Conservation (phyloP, 2,888 invertebrate genomes). For the Magallana nippona region DNA sequence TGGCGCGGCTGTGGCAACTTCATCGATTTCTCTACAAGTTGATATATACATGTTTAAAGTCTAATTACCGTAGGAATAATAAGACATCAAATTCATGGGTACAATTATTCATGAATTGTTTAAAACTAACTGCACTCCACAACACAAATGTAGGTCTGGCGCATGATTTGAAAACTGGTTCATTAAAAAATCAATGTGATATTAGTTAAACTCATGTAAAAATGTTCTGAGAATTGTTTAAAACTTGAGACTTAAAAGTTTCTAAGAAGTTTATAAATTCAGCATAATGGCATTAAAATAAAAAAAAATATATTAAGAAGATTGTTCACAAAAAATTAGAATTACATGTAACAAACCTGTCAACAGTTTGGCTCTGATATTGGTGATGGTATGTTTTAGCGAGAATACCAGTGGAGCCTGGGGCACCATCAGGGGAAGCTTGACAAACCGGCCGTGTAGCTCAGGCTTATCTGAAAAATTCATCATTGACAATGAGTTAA, state of each 20-base stretch:
- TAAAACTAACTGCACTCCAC: no score
- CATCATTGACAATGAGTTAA: slow-evolving; percentile 6
- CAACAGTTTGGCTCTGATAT: slow-evolving; percentile 60
- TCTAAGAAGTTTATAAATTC: no score
- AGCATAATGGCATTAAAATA: not conserved
- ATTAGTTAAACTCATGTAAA: no score
- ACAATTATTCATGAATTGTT: no score
- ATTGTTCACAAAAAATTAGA: no score
- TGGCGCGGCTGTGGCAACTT: slow-evolving; percentile 61
- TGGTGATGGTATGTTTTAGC: slow-evolving; percentile 63
- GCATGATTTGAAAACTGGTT: no score
- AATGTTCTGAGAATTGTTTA: no score
- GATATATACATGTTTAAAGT: not conserved
- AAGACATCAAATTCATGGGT: not conserved
- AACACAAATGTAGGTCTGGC: no score
- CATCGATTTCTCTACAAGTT: slow-evolving; percentile 47
- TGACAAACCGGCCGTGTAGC: slow-evolving; percentile 66
- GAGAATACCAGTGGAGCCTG: slow-evolving; percentile 66
- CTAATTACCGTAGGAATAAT: not conserved
- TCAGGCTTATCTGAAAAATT: slow-evolving; percentile 64
- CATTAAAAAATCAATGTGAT: no score
- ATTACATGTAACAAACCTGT: slow-evolving; percentile 52
- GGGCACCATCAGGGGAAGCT: slow-evolving; percentile 64
- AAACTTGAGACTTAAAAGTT: no score
- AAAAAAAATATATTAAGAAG: no score